A percentile compares a stretch with the other conserved stretches of the same genome.
phyloP scores from a whole-genome alignment of 2,888 invertebrate genomes.

The Thera obeliscata region DNA sequence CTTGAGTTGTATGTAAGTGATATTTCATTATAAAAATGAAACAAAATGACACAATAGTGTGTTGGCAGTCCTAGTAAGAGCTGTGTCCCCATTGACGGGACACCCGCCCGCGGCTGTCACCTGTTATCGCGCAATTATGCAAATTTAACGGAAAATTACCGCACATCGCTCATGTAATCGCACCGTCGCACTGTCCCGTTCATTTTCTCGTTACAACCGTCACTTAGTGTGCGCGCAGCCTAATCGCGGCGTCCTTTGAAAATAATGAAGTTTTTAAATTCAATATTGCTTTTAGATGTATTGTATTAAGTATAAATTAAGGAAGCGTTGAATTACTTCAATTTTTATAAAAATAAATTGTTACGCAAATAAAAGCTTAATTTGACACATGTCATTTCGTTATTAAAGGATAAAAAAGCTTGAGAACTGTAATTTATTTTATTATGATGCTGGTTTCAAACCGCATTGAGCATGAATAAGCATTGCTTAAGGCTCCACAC shows the following conservation, averaged over 20 bases:
- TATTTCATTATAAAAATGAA: too few species aligned
- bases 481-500: slow-evolving; percentile 43
- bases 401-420: not conserved
- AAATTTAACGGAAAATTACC: slow-evolving; percentile 73
- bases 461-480: slow-evolving; percentile 39
- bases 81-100: slow-evolving; percentile 17
- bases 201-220: slow-evolving; percentile 58
- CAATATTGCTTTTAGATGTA: slow-evolving; percentile 32
- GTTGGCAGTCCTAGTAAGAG: slow-evolving; percentile 5
- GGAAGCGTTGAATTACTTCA: not conserved
- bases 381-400: not conserved
- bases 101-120: slow-evolving; percentile 59
- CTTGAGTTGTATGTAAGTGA: too few species aligned
- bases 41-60: not conserved
- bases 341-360: too few species aligned
- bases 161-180: slow-evolving; percentile 53
- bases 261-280: slow-evolving; percentile 37
- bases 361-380: too few species aligned
- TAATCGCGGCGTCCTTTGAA: slow-evolving; percentile 48
- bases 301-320: not conserved
- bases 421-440: slow-evolving; percentile 2
- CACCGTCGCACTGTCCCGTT: slow-evolving; percentile 43
- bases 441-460: slow-evolving; percentile 11
- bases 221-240: slow-evolving; percentile 52
- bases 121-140: slow-evolving; percentile 74